Percentiles rank a stretch among this genome's conserved stretches.
Conservation (phyloP, 2,797 vertebrate species). For the Sebastes dallii region DNA sequence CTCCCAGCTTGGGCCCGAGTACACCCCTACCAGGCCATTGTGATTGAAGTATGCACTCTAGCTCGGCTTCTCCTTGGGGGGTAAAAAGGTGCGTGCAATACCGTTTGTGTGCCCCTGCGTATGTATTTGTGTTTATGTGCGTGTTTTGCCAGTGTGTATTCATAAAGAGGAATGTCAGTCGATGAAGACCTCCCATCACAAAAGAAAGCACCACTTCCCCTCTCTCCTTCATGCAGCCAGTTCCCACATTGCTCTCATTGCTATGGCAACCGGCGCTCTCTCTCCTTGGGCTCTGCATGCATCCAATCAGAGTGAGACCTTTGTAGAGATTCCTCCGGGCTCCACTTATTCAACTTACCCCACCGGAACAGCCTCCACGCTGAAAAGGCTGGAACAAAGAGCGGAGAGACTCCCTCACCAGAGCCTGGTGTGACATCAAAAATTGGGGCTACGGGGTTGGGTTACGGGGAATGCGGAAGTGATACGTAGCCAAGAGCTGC, state of each 20-base stretch:
- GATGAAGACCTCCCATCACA: constrained; percentile 72
- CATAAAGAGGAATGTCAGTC: constrained; percentile 59
- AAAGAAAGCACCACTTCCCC: constrained; percentile 78
- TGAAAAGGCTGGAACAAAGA: constrained; percentile 81
- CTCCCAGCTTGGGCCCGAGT: constrained; percentile 66
- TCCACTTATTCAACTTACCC: constrained; percentile 85
- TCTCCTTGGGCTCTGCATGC: constrained; percentile 81
- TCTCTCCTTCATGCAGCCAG: constrained; percentile 72
- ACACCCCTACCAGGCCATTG: constrained; percentile 70
- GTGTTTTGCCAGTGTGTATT: constrained; percentile 44
- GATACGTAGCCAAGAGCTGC: constrained; percentile 59
- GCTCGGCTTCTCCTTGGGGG: constrained; percentile 51
- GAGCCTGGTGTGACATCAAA: constrained; percentile 67
- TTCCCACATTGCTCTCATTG: constrained; percentile 83
- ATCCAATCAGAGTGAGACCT: constrained; percentile 87
- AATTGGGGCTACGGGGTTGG: constrained; percentile 68
- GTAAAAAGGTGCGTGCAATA: constrained; percentile 56
- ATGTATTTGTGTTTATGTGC: constrained; percentile 41
- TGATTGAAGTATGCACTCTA: constrained; percentile 66
- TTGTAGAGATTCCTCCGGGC: constrained; percentile 86
- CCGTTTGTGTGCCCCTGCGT: constrained; percentile 37
- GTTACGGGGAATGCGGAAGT: constrained; percentile 69
- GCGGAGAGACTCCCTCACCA: constrained; percentile 71
- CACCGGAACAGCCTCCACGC: constrained; percentile 78
- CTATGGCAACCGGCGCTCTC: constrained; percentile 84